These are phyloP conservation scores for Stichodactyla helianthus DNA, from an alignment of 64 coral and sea anemone genomes.

Conservation along the genomic window DNA sequence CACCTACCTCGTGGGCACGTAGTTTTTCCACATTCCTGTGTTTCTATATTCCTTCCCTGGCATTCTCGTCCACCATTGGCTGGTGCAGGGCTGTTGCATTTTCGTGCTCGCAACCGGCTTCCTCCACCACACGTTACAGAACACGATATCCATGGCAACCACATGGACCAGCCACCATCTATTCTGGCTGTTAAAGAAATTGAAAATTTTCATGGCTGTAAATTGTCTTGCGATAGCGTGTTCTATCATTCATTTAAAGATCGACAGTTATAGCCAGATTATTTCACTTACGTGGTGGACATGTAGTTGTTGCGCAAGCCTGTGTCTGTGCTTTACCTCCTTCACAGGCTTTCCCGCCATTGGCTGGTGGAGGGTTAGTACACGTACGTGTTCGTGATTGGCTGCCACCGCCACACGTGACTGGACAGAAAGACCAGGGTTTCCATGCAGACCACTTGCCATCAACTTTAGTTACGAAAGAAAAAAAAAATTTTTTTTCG, in stretches of 20 bases:
- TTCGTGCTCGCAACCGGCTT: slow-evolving; percentile 14
- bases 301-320: neutral
- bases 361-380: slow-evolving; percentile 1
- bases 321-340: neutral
- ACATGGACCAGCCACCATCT: slow-evolving; percentile 44
- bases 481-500: slow-evolving; percentile 14
- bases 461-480: neutral
- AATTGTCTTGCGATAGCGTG: neutral
- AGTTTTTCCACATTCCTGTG: neutral
- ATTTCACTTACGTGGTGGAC: neutral
- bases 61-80: slow-evolving; percentile 30
- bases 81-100: slow-evolving; percentile 34
- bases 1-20: neutral
- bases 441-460: neutral
- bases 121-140: slow-evolving; percentile 44
- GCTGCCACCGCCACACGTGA: neutral
- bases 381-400: slow-evolving; percentile 5
- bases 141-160: slow-evolving; percentile 29
- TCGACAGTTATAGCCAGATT: neutral
- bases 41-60: slow-evolving; percentile 1
- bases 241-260: neutral
- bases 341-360: neutral
- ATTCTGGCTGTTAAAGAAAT: slow-evolving; percentile 1
- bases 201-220: neutral
- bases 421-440: neutral